Conservation (phyloP, 2,113 vertebrate species). For the Petroica traversi region DNA sequence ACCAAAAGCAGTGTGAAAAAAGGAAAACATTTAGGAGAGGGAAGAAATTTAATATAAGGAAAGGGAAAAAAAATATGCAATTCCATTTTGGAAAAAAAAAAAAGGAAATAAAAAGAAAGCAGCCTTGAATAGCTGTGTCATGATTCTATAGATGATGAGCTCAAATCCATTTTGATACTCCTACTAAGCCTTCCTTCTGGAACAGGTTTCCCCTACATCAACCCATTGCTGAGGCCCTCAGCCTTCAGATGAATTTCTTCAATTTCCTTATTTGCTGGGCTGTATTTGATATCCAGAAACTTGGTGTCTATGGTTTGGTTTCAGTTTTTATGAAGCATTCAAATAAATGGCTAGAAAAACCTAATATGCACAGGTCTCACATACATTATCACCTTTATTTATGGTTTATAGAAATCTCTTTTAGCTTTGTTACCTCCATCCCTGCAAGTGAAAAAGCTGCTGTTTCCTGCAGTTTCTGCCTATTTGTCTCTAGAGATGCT, state of each 20-base stretch:
- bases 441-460: not conserved
- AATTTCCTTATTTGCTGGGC: not conserved
- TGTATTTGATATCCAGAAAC: not conserved
- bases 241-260: not conserved
- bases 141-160: not conserved
- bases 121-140: not conserved
- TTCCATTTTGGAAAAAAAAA: not conserved
- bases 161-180: not conserved
- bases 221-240: not conserved
- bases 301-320: fast-evolving
- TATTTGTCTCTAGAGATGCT: not conserved
- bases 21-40: not conserved
- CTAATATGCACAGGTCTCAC: not conserved
- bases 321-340: not conserved
- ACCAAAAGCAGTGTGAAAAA: not conserved
- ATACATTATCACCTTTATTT: not conserved
- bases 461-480: not conserved
- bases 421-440: not conserved
- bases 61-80: not conserved
- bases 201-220: not conserved
- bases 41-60: not conserved
- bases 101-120: fast-evolving
- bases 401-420: not conserved
- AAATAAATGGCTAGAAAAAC: not conserved
- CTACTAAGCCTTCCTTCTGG: not conserved